Evolutionary conservation across 2,888 invertebrate genomes (phyloP), one percentile per base, ranked within the genome.

Genomic region (Ceriagrion tenellum): DNA sequence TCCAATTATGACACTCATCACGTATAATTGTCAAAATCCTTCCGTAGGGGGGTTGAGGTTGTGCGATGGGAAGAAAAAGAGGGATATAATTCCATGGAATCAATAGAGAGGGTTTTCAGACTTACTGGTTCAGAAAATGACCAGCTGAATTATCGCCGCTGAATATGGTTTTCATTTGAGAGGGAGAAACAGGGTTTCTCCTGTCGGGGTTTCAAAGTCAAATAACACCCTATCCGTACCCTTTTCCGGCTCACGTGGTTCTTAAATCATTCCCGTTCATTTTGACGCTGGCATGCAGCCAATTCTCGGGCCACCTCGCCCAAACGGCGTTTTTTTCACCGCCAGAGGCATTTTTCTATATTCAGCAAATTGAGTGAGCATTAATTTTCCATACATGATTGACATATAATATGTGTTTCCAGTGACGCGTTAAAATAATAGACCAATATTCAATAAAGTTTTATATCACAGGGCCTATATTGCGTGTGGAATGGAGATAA

Each of bases 331-430:
- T 35, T 3, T 26, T 81, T 81, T 81, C 35, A 81, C 35, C 16
- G 30, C 16, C 18, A 12, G 81, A 30, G 81, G 35, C 81, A 81
- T 81, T 81, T 81, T 81, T 81, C 81, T 81, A 13, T 1, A 81
- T 81, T 81, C 35, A 81, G 81, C 81, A 81, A 81, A 81, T 81
- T 81, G 81, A 81, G 16, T 35, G 81, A 35, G 81, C 23, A 81
- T 30, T 26, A 81, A 35, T 35, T 16, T 13, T 35, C 30, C 81
- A 81, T 81, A 69, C 3, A 20, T 23, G 69, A 26, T 69, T 23
- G 69, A 69, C 26, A 59, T 20, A 20, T 6, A 1, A 59, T 2
- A 59, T 12, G 13, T 20, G 13, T 59, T 59, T 1, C 59, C 59
- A 20, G 12, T 59, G 59, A 59, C 59, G 59, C 20, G 12, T 2